A percentile compares a stretch with the other conserved stretches of the same genome.
Conservation (phyloP, 2,797 vertebrate species). For the Hemitrygon akajei region DNA sequence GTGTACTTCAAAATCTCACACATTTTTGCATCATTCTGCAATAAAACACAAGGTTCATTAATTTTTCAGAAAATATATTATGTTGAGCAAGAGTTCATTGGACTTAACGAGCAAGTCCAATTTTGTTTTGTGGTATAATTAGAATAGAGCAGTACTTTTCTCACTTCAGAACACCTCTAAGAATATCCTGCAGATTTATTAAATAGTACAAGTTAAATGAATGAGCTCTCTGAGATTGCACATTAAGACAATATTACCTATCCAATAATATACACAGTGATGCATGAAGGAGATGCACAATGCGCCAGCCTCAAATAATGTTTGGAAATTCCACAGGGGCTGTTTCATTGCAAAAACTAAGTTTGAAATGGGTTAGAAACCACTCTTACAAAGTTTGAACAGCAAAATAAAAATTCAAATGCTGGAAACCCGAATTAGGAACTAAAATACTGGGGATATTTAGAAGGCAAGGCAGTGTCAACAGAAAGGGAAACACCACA, state of each 20-base stretch:
- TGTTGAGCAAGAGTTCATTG: background rate
- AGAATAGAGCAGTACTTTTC: background rate
- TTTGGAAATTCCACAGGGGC: too few relatives aligned
- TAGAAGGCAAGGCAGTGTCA: too few relatives aligned
- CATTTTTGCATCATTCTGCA: slow-evolving; percentile 86
- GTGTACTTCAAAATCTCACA: slow-evolving; percentile 86
- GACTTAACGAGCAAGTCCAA: background rate
- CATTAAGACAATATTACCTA: background rate
- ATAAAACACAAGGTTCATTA: background rate
- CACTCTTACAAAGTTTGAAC: too few relatives aligned
- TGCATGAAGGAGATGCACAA: background rate
- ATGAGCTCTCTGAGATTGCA: background rate
- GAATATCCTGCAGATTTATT: background rate
- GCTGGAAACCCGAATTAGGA: too few relatives aligned
- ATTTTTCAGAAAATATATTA: background rate
- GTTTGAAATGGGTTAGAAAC: background rate
- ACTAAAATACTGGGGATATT: too few relatives aligned
- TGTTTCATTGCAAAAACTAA: background rate
- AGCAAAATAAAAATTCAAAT: too few relatives aligned
- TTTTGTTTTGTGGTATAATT: background rate
- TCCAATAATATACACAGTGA: background rate
- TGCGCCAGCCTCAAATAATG: background rate
- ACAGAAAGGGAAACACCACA: too few relatives aligned
- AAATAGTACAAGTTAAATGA: background rate
- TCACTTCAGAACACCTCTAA: background rate